A percentile compares a stretch with the other conserved stretches of the same genome.
phyloP scores from a whole-genome alignment of 1,140 invertebrate genomes.

The Drosophila nigromelanica region DNA sequence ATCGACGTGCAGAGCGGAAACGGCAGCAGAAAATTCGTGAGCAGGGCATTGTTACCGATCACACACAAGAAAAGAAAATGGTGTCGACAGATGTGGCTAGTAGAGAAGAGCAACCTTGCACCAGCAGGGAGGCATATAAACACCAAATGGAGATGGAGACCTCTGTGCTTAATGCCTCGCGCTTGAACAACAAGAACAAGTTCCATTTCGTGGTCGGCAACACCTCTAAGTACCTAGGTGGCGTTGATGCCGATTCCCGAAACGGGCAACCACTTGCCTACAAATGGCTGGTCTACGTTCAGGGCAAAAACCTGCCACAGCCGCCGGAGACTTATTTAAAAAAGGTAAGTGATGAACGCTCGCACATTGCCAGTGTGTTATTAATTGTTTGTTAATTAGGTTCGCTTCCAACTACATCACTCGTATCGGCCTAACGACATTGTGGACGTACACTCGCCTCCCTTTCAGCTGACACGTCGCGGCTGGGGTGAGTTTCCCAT shows the following conservation, averaged over 20 bases:
- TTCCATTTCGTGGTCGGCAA: slow-evolving; percentile 89
- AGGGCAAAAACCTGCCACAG: slow-evolving; percentile 85
- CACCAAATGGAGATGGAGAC: slow-evolving; percentile 56
- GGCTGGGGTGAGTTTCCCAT: slow-evolving; percentile 97
- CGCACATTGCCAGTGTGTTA: not conserved
- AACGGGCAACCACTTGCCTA: slow-evolving; percentile 89
- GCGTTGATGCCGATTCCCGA: slow-evolving; percentile 44
- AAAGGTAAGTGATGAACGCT: slow-evolving; percentile 84
- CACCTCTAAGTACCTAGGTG: slow-evolving; percentile 92
- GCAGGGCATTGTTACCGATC: slow-evolving; percentile 75
- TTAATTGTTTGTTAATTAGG: slow-evolving; percentile 61
- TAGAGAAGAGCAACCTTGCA: slow-evolving; percentile 56
- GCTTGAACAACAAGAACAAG: slow-evolving; percentile 76
- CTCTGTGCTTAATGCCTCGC: slow-evolving; percentile 53
- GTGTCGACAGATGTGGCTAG: slow-evolving; percentile 2
- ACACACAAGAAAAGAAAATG: slow-evolving; percentile 44
- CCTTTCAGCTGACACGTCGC: slow-evolving; percentile 92
- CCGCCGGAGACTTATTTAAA: slow-evolving; percentile 87
- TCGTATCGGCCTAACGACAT: slow-evolving; percentile 95
- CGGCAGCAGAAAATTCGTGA: slow-evolving; percentile 61
- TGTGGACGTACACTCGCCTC: slow-evolving; percentile 90
- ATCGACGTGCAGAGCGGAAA: slow-evolving; percentile 52
- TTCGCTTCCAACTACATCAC: slow-evolving; percentile 92
- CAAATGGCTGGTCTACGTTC: slow-evolving; percentile 95
- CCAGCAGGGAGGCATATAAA: slow-evolving; percentile 56